Evolutionary conservation across 2,888 invertebrate species (phyloP).

Genomic region (Drosophila leonis): DNA sequence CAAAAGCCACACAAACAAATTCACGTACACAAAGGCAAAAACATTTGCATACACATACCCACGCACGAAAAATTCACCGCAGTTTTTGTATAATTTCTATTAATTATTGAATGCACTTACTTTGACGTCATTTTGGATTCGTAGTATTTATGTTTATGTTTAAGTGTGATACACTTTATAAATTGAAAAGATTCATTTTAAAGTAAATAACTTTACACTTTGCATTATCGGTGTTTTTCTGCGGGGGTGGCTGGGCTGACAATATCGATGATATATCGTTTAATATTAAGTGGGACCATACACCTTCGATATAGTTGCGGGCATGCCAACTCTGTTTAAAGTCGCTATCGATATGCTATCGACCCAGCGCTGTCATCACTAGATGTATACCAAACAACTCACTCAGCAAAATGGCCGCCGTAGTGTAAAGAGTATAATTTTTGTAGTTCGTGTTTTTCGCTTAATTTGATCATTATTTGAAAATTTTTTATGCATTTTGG

Average conservation of each 20-base stretch:
- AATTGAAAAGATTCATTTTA: constrained; percentile 42
- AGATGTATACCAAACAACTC: constrained; percentile 60
- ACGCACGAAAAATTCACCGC: constrained; percentile 34
- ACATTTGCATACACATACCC: constrained; percentile 34
- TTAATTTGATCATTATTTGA: constrained; percentile 75
- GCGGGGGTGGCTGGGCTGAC: constrained; percentile 39
- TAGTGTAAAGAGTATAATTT: constrained; percentile 64
- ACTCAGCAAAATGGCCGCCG: constrained; percentile 73
- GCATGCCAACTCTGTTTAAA: constrained; percentile 33
- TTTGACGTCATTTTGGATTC: constrained; percentile 55
- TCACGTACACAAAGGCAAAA: constrained; percentile 28
- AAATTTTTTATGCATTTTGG: constrained; percentile 74
- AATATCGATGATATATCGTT: constrained; percentile 34
- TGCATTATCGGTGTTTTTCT: constrained; percentile 47
- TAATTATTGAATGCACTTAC: constrained; percentile 53
- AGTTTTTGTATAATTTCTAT: constrained; percentile 7
- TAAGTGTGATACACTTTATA: constrained; percentile 45
- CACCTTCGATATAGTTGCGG: neutral
- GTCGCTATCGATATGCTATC: constrained; percentile 14
- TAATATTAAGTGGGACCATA: constrained; percentile 13
- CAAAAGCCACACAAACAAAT: constrained; percentile 18
- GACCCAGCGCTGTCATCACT: constrained; percentile 32
- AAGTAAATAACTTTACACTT: constrained; percentile 55
- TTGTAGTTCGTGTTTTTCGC: constrained; percentile 78
- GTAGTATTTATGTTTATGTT: constrained; percentile 10